Percentiles rank a stretch among this genome's conserved stretches.
phyloP scores from a whole-genome alignment of 2,888 invertebrate genomes.

The Caenorhabditis zanzibari region DNA sequence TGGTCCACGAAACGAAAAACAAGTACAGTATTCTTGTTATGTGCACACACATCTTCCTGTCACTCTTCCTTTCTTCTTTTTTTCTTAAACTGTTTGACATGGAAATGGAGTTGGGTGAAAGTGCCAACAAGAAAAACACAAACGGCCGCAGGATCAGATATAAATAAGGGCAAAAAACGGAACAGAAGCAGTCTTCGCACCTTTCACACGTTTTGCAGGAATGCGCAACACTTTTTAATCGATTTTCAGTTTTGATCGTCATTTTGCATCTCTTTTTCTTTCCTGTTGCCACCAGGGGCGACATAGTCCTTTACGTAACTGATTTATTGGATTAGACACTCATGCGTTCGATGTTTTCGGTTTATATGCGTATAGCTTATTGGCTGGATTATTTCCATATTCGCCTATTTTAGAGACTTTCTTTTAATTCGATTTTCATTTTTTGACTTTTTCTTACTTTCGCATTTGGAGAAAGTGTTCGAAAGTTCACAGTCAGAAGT shows the following conservation, averaged over 20 bases:
- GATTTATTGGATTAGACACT: constrained; percentile 57
- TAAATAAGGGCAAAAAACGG: constrained; percentile 44
- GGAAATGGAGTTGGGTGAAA: constrained; percentile 41
- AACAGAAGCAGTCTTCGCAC: constrained; percentile 20
- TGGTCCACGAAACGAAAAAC: constrained; percentile 37
- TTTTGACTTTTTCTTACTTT: background rate
- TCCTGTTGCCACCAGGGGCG: constrained; percentile 10
- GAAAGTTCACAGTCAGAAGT: background rate
- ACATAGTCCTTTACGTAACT: constrained; percentile 46
- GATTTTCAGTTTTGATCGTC: constrained; percentile 57
- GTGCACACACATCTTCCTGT: constrained; percentile 14
- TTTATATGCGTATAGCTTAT: constrained; percentile 43
- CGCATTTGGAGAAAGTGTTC: background rate
- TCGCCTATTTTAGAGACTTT: constrained; percentile 2
- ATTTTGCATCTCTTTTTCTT: constrained; percentile 22
- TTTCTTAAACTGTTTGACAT: constrained; percentile 45
- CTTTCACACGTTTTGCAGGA: constrained; percentile 25
- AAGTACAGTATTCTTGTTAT: constrained; percentile 17
- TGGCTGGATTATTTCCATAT: constrained; percentile 19
- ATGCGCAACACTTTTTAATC: constrained; percentile 37
- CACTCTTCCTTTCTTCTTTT: constrained; percentile 30
- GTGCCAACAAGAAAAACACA: constrained; percentile 47
- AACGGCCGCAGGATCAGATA: constrained; percentile 54
- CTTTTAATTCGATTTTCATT: background rate
- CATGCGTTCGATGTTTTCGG: constrained; percentile 38